Evolutionary conservation across 37 sponge, comb jelly and placozoan species (phyloP).

Genomic region (Eunapius fragilis): DNA sequence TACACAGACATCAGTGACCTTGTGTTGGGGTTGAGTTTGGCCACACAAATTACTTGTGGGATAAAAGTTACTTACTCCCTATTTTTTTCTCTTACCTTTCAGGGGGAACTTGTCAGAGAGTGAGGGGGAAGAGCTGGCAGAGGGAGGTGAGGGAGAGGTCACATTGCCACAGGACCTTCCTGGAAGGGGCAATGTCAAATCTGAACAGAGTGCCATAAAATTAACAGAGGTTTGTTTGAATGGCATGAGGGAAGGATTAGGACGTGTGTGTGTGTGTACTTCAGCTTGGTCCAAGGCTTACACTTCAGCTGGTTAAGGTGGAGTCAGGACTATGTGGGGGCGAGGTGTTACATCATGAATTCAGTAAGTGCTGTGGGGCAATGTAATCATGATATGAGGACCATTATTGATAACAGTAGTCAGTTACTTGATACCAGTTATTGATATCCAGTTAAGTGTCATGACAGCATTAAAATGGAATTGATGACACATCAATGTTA

Average conservation of each 20-base stretch:
- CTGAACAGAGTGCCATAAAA: slow-evolving; percentile 71
- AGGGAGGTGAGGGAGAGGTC: slow-evolving; percentile 58
- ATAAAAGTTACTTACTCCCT: neutral
- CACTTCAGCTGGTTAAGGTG: slow-evolving; percentile 78
- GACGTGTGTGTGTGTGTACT: slow-evolving; percentile 1
- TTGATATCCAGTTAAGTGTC: too few relatives aligned
- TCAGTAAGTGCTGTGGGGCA: slow-evolving; percentile 42
- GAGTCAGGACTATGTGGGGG: slow-evolving; percentile 84
- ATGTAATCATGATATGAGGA: neutral
- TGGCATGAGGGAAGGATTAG: neutral
- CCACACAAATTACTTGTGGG: neutral
- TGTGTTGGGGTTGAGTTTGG: slow-evolving; percentile 60
- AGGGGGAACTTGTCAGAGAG: slow-evolving; percentile 83
- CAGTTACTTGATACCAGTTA: too few relatives aligned
- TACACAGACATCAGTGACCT: slow-evolving; percentile 85
- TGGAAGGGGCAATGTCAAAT: slow-evolving; percentile 67
- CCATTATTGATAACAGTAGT: too few relatives aligned
- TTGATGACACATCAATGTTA: too few relatives aligned
- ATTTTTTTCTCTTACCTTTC: neutral
- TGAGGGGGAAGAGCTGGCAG: slow-evolving; percentile 77
- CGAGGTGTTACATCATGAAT: slow-evolving; percentile 80
- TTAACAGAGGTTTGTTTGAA: slow-evolving; percentile 70
- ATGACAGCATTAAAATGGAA: too few relatives aligned
- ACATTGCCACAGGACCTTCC: slow-evolving; percentile 78
- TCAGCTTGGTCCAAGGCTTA: slow-evolving; percentile 86